These are phyloP conservation scores for Notechis scutatus DNA, from an alignment of 2,113 vertebrate species.

Conservation along the genomic window DNA sequence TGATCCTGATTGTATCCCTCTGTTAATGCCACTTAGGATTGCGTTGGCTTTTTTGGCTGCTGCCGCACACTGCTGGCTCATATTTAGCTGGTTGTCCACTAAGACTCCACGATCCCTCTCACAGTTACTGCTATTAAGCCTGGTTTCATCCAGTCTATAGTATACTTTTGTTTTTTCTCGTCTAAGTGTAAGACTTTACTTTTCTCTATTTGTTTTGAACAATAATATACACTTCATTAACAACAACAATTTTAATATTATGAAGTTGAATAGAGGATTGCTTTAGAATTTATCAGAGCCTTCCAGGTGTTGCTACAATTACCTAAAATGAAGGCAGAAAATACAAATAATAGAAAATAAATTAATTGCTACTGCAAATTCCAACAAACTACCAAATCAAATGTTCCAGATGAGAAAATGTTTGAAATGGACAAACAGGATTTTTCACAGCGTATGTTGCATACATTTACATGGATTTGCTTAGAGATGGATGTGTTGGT, in stretches of 20 bases:
- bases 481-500: neutral
- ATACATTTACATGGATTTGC: neutral
- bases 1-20: no score
- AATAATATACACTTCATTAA: slow-evolving; percentile 78
- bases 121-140: no score
- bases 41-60: no score
- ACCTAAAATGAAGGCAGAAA: slow-evolving; percentile 70
- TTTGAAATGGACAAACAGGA: neutral
- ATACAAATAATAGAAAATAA: neutral
- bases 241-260: slow-evolving; percentile 78
- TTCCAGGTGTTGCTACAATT: slow-evolving; percentile 89
- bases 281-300: slow-evolving; percentile 88
- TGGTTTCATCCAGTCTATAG: no score
- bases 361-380: no score
- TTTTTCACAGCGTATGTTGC: neutral
- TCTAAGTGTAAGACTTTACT: no score
- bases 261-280: slow-evolving; percentile 79
- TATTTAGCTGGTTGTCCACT: no score
- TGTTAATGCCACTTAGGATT: no score
- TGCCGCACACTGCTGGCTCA: no score
- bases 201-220: neutral
- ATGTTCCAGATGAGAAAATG: neutral
- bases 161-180: no score
- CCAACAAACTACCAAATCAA: neutral
- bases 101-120: no score